Evolutionary conservation across 2,888 invertebrate genomes (phyloP), one percentile per base, ranked within the genome.

Genomic region (Drosophila demipolita): DNA sequence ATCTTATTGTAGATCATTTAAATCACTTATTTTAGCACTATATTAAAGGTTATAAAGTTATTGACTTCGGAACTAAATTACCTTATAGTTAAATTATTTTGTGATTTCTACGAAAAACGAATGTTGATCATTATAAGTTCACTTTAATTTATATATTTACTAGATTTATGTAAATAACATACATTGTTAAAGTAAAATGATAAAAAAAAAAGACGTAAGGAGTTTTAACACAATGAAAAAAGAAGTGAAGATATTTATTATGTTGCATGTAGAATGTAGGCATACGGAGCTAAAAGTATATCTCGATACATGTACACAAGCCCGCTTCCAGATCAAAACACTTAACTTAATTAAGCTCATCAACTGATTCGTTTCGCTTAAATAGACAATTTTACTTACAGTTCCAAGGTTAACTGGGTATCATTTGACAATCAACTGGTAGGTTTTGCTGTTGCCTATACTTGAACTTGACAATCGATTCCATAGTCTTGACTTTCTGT

Each of bases 351-450:
- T 11, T 1, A 66, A 66, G 66, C 58, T 32, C 73, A 45, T 62
- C 26, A 75, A 72, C 53, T 78, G 83, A 80, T 86, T 83, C 57
- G 68, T 15, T 23, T 26, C 40, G 57, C 66, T 72, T 59, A 64
- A 50, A 69, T 77, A 80, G 78, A 78, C 73, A 66, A 82, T 87
- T 83, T 86, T 71, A 75, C 82, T 69, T 64, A 69, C 42, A 66
- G 49, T 23, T 50, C 53, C 85, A 87, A 85, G 87, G 87, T 82
- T 65, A 83, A 82, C 82, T 32, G 52, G 65, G n/a, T 65, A 59
- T 69, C 60, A 42, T 15, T 55, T 72, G 54, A 48, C 38, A 17
- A 17, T 23, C 60, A 63, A 55, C 50, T 50, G 53, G 29, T 32
- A 15, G 20, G 38, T 62, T 72, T 72, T 78, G 75, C 77, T 73